phyloP scores from a whole-genome alignment of 2,888 invertebrate species.

The Rutpela maculata region DNA sequence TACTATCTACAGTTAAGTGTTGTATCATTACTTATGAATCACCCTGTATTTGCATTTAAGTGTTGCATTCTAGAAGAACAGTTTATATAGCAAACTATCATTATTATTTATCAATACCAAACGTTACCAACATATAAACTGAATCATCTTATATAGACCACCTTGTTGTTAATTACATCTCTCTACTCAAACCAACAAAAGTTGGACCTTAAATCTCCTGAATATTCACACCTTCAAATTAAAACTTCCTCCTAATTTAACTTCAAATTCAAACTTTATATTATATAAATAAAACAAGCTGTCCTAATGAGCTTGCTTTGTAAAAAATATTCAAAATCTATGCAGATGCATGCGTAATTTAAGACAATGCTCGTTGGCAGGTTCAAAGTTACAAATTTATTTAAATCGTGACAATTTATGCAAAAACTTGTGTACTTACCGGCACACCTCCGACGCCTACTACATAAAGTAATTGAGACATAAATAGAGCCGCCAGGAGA shows the following conservation, averaged over 20 bases:
- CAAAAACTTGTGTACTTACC: conserved; percentile 72
- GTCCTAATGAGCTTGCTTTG: neutral
- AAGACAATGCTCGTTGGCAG: neutral
- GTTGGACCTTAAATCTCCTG: neutral
- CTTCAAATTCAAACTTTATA: no score
- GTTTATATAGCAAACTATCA: no score
- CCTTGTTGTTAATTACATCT: neutral
- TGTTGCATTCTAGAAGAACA: no score
- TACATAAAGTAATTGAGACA: conserved; percentile 81
- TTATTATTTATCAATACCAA: no score
- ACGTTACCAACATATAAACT: no score
- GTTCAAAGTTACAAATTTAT: neutral
- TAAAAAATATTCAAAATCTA: neutral
- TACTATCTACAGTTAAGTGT: no score
- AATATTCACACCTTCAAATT: neutral
- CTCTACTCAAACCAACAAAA: neutral
- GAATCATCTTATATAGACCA: no score
- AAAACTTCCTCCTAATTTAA: neutral
- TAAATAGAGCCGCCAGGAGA: conserved; percentile 80
- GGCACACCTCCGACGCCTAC: conserved; percentile 81
- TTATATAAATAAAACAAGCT: neutral
- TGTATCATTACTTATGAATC: no score
- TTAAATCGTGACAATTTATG: conserved; percentile 2
- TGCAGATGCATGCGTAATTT: conserved; percentile 3
- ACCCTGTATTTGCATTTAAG: no score